Evolutionary conservation across 2,888 invertebrate species (phyloP), one percentile per base, ranked within the genome.

Genomic region (Xylophagus ater): DNA sequence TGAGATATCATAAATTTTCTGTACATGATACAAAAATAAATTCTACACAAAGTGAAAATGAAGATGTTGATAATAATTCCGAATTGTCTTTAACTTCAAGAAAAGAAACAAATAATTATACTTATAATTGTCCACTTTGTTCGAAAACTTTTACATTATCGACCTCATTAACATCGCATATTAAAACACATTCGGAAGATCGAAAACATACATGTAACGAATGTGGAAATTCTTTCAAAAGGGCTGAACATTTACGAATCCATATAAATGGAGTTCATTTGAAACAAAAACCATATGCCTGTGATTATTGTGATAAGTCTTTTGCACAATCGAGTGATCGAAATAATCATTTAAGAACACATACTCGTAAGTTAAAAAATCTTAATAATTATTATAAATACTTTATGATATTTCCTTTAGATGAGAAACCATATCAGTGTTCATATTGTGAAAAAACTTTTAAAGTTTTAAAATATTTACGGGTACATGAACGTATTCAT

Each of bases 201-300:
- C 32, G 46, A 12, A 47, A 47, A 23, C 41, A 44, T n/a, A 26
- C 40, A 4, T 47, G 47, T 13, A 32, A 19, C 8, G 21, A 41
- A 14, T 47, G 47, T 24, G 43, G 44, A 3, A 47, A 43, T 34
- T 32, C 44, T 9, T 47, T 47, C 25, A 47, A 47, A 34, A 36
- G 47, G 6, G 44, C 44, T 5, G 47, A 44, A 32, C 47, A 47
- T 37, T 39, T 47, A 15, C 32, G 40, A 4, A 43, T 44, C n/a
- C 47, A 47, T 28, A 24, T 44, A 3, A 43, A 43, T 31, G 44
- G 47, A 13, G 47, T 47, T 9, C 47, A 47, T 34, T 24, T 47
- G 10, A 47, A 47, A 31, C 39, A 40, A 18, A 47, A 45, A 26
- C 44, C 44, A 6, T 45, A 47, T 24, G 24, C 41, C 8, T 47